Conservation (phyloP, 2,888 invertebrate genomes). For the Portevinia maculata region DNA sequence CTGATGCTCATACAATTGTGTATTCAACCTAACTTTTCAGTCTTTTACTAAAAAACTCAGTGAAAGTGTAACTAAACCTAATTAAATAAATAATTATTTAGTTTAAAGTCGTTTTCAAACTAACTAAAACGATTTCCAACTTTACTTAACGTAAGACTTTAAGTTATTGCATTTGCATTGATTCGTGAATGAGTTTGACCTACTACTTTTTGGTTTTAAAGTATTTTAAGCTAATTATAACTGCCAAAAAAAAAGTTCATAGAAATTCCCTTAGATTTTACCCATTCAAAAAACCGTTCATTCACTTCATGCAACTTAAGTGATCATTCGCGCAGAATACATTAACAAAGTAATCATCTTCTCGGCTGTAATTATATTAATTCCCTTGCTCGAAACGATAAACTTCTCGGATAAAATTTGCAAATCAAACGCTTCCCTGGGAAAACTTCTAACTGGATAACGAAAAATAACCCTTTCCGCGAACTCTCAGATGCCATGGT, state of each 20-base stretch:
- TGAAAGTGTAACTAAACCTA: too few species aligned
- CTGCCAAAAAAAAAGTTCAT: neutral
- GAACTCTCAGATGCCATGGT: conserved; percentile 47
- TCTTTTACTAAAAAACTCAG: too few species aligned
- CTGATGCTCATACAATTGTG: too few species aligned
- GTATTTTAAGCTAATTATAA: neutral
- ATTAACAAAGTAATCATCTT: conserved; percentile 30
- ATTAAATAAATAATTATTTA: too few species aligned
- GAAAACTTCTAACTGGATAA: conserved; percentile 63
- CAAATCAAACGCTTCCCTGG: conserved; percentile 52
- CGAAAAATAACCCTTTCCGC: conserved; percentile 28
- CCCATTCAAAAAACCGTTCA: conserved; percentile 10
- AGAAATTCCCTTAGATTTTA: conserved; percentile 17
- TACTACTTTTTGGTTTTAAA: neutral
- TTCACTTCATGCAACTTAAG: conserved; percentile 12
- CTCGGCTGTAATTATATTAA: conserved; percentile 54
- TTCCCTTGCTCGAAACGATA: conserved; percentile 47
- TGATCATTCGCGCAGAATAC: conserved; percentile 44
- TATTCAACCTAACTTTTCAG: too few species aligned
- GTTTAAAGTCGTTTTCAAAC: too few species aligned
- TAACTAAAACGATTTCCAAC: too few species aligned
- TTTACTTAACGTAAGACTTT: too few species aligned
- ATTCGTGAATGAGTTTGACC: too few species aligned
- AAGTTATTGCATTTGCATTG: too few species aligned
- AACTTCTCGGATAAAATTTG: conserved; percentile 62